Conservation (phyloP, 2,113 vertebrate species). For the Leuciscus idus region DNA sequence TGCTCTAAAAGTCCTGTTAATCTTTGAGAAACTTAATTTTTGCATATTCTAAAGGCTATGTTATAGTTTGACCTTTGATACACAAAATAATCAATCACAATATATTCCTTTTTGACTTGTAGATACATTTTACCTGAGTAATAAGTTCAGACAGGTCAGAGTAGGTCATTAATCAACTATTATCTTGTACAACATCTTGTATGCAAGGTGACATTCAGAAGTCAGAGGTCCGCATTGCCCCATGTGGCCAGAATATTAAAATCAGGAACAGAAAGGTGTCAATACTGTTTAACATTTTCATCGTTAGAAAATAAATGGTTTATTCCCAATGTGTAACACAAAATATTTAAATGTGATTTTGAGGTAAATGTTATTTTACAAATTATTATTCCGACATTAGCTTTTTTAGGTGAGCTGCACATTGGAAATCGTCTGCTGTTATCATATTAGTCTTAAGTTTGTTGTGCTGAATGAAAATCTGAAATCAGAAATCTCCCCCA, state of each 20-base stretch:
- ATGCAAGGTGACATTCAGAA: neutral
- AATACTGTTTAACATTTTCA: conserved; percentile 4
- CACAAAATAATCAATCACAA: neutral
- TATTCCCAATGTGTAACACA: neutral
- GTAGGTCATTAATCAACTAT: conserved; percentile 11
- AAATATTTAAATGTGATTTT: neutral
- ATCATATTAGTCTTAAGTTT: neutral
- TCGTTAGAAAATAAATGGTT: too few species aligned
- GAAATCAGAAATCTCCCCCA: conserved; percentile 40
- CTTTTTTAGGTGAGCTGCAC: neutral
- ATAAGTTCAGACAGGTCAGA: conserved; percentile 5
- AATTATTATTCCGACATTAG: neutral
- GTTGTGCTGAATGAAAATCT: conserved; percentile 34
- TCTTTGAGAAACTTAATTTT: conserved; percentile 15
- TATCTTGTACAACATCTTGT: neutral
- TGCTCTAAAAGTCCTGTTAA: neutral
- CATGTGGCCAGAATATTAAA: conserved; percentile 3
- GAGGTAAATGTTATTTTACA: neutral
- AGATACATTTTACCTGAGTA: neutral
- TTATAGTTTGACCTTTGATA: neutral
- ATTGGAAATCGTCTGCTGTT: neutral
- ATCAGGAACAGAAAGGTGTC: neutral
- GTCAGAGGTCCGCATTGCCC: conserved; percentile 17
- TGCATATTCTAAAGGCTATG: neutral
- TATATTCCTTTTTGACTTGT: neutral